Conservation (phyloP, 1,140 invertebrate genomes). For the Araneus ventricosus region DNA sequence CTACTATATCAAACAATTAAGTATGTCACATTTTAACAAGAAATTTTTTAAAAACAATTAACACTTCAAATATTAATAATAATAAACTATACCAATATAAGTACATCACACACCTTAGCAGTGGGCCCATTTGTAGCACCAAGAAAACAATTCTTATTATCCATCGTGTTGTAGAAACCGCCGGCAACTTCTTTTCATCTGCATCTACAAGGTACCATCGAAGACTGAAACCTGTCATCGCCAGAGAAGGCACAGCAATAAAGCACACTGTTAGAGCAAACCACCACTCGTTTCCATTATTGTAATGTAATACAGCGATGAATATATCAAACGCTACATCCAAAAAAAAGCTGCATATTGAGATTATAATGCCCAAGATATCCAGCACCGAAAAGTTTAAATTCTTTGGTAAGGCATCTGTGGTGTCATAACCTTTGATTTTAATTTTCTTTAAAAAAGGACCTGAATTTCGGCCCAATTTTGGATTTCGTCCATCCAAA, state of each 20-base stretch:
- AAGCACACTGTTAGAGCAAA: conserved; percentile 78
- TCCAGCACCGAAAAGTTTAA: conserved; percentile 76
- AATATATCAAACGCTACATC: conserved; percentile 77
- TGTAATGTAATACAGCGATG: conserved; percentile 76
- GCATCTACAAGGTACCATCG: conserved; percentile 78
- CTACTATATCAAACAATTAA: no score
- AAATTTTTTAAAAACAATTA: no score
- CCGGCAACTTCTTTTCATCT: conserved; percentile 61
- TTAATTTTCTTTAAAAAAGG: conserved; percentile 73
- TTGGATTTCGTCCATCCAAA: conserved; percentile 57
- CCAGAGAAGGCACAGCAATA: conserved; percentile 78
- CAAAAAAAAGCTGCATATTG: conserved; percentile 76
- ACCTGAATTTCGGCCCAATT: conserved; percentile 50
- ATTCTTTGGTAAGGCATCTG: conserved; percentile 69
- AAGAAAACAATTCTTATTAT: conserved; percentile 76
- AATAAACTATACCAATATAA: no score
- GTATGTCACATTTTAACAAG: no score
- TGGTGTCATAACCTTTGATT: conserved; percentile 73
- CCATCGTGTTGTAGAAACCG: conserved; percentile 75
- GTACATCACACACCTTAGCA: conserved; percentile 72
- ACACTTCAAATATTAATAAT: no score
- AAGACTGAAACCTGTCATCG: conserved; percentile 78
- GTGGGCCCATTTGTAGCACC: conserved; percentile 76
- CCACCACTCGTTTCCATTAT: conserved; percentile 76
- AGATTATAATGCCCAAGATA: conserved; percentile 76